A percentile compares a stretch with the other conserved stretches of the same genome.
Evolutionary conservation across 2,797 vertebrate genomes (phyloP).

Genomic region (Ctenosaura bakeri): DNA sequence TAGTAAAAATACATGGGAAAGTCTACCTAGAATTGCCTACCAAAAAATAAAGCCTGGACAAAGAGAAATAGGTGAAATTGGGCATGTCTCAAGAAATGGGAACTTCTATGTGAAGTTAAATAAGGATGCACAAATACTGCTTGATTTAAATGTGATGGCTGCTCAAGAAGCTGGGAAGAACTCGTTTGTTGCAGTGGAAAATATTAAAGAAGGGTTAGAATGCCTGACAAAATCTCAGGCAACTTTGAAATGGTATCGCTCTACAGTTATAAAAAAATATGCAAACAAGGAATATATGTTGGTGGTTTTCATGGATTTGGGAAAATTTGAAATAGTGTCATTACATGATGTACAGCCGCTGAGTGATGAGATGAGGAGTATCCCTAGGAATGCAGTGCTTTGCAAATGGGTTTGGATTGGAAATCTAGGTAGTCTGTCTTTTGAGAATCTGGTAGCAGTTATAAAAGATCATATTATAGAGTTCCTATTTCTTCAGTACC

Average conservation of each 20-base stretch:
- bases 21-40: constrained; percentile 23
- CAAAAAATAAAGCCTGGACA: constrained; percentile 73
- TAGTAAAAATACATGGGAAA: constrained; percentile 7
- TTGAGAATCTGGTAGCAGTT: constrained; percentile 60
- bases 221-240: constrained; percentile 80
- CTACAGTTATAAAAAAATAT: constrained; percentile 75
- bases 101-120: constrained; percentile 81
- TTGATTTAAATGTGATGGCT: constrained; percentile 72
- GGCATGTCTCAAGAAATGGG: constrained; percentile 75
- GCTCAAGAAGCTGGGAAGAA: constrained; percentile 65
- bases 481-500: constrained; percentile 79
- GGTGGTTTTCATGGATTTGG: constrained; percentile 84
- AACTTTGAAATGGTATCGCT: constrained; percentile 78
- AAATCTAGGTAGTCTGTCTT: constrained; percentile 53
- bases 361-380: constrained; percentile 57
- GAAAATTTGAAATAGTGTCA: constrained; percentile 74
- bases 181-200: constrained; percentile 59
- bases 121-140: constrained; percentile 65
- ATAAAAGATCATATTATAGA: constrained; percentile 75
- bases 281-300: constrained; percentile 63
- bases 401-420: constrained; percentile 79
- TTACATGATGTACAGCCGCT: constrained; percentile 69
- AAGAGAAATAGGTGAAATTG: constrained; percentile 76
- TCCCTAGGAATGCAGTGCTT: constrained; percentile 80
- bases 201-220: constrained; percentile 78